These are phyloP conservation scores for Falco biarmicus DNA, from an alignment of 2,797 vertebrate species.

Conservation along the genomic window DNA sequence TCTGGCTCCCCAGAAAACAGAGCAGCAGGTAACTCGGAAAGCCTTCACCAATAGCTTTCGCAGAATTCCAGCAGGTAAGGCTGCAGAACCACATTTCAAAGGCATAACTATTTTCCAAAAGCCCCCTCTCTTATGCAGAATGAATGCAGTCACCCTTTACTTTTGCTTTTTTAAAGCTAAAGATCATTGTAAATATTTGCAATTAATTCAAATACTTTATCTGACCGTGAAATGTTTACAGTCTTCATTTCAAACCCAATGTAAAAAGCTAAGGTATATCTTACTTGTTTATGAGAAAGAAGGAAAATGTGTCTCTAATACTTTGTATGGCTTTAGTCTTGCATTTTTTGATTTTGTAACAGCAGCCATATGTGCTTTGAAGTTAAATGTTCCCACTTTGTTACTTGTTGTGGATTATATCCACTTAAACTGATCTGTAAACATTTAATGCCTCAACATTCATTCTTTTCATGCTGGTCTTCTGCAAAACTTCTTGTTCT, in stretches of 20 bases:
- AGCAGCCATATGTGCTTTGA: slow-evolving; percentile 87
- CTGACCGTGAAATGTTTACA: slow-evolving; percentile 1
- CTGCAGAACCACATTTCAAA: not conserved
- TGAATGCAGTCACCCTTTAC: not conserved
- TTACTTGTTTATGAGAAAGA: slow-evolving; percentile 14
- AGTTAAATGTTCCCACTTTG: slow-evolving; percentile 85
- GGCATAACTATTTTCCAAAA: not conserved
- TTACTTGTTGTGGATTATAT: slow-evolving; percentile 86
- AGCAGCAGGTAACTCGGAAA: not conserved
- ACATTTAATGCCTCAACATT: slow-evolving; percentile 81
- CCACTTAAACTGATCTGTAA: slow-evolving; percentile 85
- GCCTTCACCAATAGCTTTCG: not conserved
- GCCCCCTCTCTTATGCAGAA: not conserved
- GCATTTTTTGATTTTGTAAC: slow-evolving; percentile 81
- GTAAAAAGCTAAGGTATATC: slow-evolving; percentile 57
- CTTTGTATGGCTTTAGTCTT: slow-evolving; percentile 75
- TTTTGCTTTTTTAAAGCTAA: not conserved
- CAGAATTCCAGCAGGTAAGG: not conserved
- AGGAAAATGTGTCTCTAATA: slow-evolving; percentile 69
- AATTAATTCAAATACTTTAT: slow-evolving; percentile 1
- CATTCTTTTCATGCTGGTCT: slow-evolving; percentile 81
- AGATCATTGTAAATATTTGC: not conserved
- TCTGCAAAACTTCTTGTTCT: slow-evolving; percentile 79
- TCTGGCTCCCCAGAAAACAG: not conserved
- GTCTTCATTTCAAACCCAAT: slow-evolving; percentile 6